A percentile compares a stretch with the other conserved stretches of the same genome.
Conservation (phyloP, 2,113 vertebrate genomes). For the Vidua chalybeata region DNA sequence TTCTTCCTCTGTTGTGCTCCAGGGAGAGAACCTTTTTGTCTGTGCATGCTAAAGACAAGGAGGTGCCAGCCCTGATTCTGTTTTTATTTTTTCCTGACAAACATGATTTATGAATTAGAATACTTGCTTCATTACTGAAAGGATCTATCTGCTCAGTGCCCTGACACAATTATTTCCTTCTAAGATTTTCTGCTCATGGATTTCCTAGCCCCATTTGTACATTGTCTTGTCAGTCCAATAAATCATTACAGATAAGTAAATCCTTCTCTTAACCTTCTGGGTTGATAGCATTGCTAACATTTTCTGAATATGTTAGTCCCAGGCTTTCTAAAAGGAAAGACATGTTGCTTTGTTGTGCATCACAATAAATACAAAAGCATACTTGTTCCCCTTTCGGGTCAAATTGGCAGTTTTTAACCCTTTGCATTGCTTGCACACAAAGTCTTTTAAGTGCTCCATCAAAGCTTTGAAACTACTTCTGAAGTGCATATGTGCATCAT, state of each 20-base stretch:
- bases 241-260: constrained; percentile 74
- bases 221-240: constrained; percentile 63
- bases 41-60: not conserved
- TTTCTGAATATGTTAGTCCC: constrained; percentile 39
- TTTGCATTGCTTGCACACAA: not conserved
- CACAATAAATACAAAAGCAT: not conserved
- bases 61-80: not conserved
- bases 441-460: not conserved
- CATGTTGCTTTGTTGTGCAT: not conserved
- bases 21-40: not conserved
- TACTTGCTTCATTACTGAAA: constrained; percentile 59
- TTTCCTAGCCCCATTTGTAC: constrained; percentile 51
- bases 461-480: not conserved
- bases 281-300: constrained; percentile 44
- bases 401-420: not conserved
- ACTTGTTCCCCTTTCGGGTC: not conserved
- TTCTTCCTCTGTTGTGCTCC: not conserved
- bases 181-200: constrained; percentile 40
- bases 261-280: constrained; percentile 69
- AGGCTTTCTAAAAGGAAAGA: constrained; percentile 37
- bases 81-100: constrained; percentile 59
- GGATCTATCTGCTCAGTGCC: constrained; percentile 31
- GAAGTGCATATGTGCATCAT: not conserved
- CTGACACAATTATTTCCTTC: constrained; percentile 61
- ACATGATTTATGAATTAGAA: constrained; percentile 63